A percentile compares a stretch with the other conserved stretches of the same genome.
Conservation (phyloP, 2,888 invertebrate species). For the Galeopsomyia nigrocyanea region DNA sequence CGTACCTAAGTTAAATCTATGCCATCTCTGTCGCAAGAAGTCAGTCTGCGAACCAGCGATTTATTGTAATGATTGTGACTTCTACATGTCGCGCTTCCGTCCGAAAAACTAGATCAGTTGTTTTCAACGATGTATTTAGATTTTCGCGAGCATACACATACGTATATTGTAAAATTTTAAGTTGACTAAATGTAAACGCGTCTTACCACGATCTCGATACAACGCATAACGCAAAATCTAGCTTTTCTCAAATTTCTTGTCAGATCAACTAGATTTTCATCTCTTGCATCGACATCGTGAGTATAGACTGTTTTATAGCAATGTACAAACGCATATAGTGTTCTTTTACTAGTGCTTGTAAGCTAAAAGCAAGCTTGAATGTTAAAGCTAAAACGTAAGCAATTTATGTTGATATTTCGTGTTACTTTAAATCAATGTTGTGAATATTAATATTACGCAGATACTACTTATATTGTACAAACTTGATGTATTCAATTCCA, state of each 20-base stretch:
- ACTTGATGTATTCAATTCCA: slow-evolving; percentile 14
- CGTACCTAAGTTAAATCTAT: slow-evolving; percentile 75
- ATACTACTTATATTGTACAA: slow-evolving; percentile 42
- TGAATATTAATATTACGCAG: slow-evolving; percentile 35
- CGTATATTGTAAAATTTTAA: too few species aligned
- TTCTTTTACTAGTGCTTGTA: too few species aligned
- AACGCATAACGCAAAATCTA: neutral
- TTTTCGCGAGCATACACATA: neutral
- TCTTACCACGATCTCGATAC: slow-evolving; percentile 12
- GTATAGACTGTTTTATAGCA: too few species aligned
- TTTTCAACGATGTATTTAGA: slow-evolving; percentile 20
- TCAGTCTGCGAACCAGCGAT: slow-evolving; percentile 82
- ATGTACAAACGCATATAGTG: too few species aligned
- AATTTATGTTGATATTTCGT: too few species aligned
- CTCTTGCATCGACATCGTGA: too few species aligned
- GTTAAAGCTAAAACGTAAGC: too few species aligned
- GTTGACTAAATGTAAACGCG: too few species aligned
- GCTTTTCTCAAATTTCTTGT: neutral
- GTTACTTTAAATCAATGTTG: slow-evolving; percentile 27
- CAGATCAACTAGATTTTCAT: too few species aligned
- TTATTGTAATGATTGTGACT: slow-evolving; percentile 93
- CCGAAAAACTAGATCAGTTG: slow-evolving; percentile 71
- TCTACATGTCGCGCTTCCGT: slow-evolving; percentile 89
- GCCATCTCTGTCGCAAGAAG: slow-evolving; percentile 90
- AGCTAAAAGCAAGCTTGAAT: too few species aligned